phyloP scores from a whole-genome alignment of 2,888 invertebrate species.

The Heterodera filipjevi region DNA sequence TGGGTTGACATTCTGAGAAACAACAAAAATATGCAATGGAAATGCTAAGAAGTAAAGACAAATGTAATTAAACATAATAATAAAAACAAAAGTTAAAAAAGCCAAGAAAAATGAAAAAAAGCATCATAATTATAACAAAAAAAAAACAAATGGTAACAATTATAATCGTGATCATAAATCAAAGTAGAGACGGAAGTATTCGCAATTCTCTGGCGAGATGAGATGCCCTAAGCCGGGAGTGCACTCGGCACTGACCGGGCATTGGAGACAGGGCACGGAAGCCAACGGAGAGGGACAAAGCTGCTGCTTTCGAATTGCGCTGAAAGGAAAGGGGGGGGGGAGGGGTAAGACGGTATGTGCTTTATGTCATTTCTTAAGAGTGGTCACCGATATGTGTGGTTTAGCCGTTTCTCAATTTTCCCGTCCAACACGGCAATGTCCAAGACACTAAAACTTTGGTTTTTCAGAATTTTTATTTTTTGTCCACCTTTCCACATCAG shows the following conservation, averaged over 20 bases:
- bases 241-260: constrained; percentile 61
- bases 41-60: background rate
- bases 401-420: constrained; percentile 49
- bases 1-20: constrained; percentile 35
- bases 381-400: constrained; percentile 42
- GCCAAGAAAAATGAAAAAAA: background rate
- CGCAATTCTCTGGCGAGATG: constrained; percentile 61
- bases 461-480: no score
- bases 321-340: no score
- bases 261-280: constrained; percentile 58
- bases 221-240: constrained; percentile 49
- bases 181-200: constrained; percentile 45
- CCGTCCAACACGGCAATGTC: constrained; percentile 59
- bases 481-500: constrained; percentile 40
- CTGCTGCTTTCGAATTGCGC: constrained; percentile 22
- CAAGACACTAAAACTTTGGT: constrained; percentile 40
- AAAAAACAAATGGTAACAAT: no score
- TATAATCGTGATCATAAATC: constrained; percentile 41
- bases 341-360: no score
- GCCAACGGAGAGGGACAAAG: constrained; percentile 41
- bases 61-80: background rate
- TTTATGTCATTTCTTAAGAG: no score
- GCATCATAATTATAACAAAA: background rate
- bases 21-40: background rate
- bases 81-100: background rate